Percentiles rank a stretch among this genome's conserved stretches.
phyloP scores from a whole-genome alignment of 2,888 invertebrate genomes.

The Subacronicta megacephala region DNA sequence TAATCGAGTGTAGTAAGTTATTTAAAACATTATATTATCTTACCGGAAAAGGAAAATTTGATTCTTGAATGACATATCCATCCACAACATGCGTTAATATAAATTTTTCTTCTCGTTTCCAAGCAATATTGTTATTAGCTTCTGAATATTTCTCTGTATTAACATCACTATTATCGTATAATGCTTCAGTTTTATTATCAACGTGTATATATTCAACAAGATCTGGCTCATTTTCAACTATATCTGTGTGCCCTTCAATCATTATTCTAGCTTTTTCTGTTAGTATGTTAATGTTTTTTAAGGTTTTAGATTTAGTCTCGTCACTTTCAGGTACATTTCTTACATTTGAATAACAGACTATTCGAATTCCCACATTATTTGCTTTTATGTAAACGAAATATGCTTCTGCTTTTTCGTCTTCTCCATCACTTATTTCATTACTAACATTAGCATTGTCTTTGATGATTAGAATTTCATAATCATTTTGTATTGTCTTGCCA shows the following conservation, averaged over 20 bases:
- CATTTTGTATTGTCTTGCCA: not conserved
- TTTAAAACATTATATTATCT: too few species aligned
- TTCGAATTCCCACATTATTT: not conserved
- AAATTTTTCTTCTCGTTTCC: slow-evolving; percentile 55
- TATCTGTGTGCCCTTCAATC: slow-evolving; percentile 7
- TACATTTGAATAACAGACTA: too few species aligned
- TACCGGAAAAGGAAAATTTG: slow-evolving; percentile 84
- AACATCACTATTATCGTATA: not conserved
- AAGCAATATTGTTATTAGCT: slow-evolving; percentile 8
- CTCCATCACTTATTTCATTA: not conserved
- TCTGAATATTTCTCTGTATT: slow-evolving; percentile 25
- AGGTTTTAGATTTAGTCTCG: not conserved
- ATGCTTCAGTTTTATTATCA: slow-evolving; percentile 1
- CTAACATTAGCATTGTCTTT: not conserved
- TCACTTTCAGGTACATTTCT: slow-evolving; percentile 1
- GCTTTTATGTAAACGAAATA: not conserved
- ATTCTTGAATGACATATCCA: slow-evolving; percentile 85
- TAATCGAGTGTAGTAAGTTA: too few species aligned
- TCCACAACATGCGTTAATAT: slow-evolving; percentile 81
- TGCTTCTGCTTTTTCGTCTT: not conserved
- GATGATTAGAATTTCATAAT: not conserved
- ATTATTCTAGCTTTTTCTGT: slow-evolving; percentile 20
- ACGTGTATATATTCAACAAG: not conserved
- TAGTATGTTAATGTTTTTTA: slow-evolving; percentile 11
- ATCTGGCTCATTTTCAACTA: not conserved